Base-by-base conservation (phyloP, 2,888 invertebrate species). In the Pandemis heparana region DNA sequence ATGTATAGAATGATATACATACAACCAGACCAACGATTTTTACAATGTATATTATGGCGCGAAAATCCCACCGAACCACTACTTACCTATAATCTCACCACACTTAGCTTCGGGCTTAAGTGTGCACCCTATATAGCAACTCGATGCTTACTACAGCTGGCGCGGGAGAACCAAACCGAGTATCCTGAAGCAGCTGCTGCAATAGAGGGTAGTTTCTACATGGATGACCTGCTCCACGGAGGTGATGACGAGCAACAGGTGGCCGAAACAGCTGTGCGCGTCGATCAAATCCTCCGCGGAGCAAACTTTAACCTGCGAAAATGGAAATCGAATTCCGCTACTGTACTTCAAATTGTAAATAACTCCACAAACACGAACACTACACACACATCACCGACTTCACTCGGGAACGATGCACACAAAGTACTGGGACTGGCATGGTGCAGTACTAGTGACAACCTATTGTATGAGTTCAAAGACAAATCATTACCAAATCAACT, bases 41-140 rank as follows among this genome's bases (percentile, higher is more conserved):
- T 39, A 0, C 39, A 39, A 39, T 39, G 39, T 39, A 39, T 39
- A 2, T 39, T 39, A 4, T 39, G 39, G 72, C 71, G 76, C 14
- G 75, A 75, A 14, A 46, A 71, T 10, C 62, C 65, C 7, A 41
- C n/a, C 1, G 43, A 75, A 59, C 69, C 53, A 5, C n/a, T 77
- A 61, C 10, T 10, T 43, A 74, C 70, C 12, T 77, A 71, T 41
- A 9, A 39, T 23, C 60, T 77, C 10, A 77, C 71, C 8, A 77
- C 75, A 16, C 70, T 78, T 7, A 43, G 43, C 41, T 67, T 76
- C 64, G 77, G 77, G 1, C 23, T 76, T 39, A 75, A 75, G 32
- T 60, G 56, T 39, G 75, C 77, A 23, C 77, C 75, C 4, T 41
- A 74, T 23, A 23, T 76, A 23, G 75, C 76, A 10, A 76, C 76